Conservation (phyloP, 1,140 invertebrate species). For the Drosophila aff. region DNA sequence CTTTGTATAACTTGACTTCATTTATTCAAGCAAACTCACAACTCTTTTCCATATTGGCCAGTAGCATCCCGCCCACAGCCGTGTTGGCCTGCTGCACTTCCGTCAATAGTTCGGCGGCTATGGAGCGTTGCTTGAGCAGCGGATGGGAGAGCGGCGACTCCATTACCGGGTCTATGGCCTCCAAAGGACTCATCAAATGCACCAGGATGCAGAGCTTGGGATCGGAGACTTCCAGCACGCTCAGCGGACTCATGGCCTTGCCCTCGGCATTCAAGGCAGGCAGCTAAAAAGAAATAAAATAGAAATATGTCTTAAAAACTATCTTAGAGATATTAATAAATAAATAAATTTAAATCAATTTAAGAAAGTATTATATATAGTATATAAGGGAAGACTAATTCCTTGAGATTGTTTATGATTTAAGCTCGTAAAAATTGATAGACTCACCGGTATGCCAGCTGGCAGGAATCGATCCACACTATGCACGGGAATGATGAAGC, state of each 20-base stretch:
- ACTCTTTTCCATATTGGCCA: conserved; percentile 95
- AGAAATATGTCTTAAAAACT: no score
- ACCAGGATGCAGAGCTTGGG: conserved; percentile 94
- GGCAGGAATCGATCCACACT: conserved; percentile 93
- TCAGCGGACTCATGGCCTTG: conserved; percentile 88
- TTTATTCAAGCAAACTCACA: conserved; percentile 85
- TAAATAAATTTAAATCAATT: no score
- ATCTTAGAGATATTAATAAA: no score
- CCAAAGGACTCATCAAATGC: conserved; percentile 94
- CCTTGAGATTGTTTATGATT: no score
- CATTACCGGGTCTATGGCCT: conserved; percentile 92
- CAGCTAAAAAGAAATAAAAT: conserved; percentile 53
- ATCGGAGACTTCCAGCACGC: conserved; percentile 93
- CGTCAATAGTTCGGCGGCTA: conserved; percentile 91
- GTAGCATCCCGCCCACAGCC: conserved; percentile 91
- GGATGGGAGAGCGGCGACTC: conserved; percentile 92
- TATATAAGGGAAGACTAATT: no score
- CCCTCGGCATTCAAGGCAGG: conserved; percentile 86
- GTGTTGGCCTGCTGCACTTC: conserved; percentile 90
- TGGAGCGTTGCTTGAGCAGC: conserved; percentile 90
- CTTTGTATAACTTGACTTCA: no score
- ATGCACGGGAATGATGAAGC: conserved; percentile 95
- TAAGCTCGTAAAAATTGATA: no score
- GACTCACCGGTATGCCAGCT: conserved; percentile 91
- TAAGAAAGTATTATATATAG: no score